Base-by-base conservation (phyloP, 2,113 vertebrate species). In the Aptenodytes patagonicus region DNA sequence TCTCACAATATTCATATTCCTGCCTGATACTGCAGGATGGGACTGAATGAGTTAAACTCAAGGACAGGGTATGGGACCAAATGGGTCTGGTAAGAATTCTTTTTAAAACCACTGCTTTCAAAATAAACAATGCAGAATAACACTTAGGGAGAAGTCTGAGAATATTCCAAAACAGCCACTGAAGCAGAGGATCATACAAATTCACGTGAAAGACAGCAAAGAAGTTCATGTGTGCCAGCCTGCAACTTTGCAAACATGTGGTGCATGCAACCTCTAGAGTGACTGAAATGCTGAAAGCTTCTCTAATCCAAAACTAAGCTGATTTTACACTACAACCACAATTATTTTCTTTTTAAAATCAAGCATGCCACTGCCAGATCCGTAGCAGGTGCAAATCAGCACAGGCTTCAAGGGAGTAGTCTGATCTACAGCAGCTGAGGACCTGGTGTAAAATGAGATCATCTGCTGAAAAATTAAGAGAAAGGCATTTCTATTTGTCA, bases 241-340 rank as follows among this genome's bases (percentile, higher is more conserved):
- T 87, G 61, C 93, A 87, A 84, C 79, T 92, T 85, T 42, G 47
- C 83, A 87, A 57, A 71, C 66, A 95, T 85, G 66, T 93, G 89
- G 83, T 78, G 55, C n/a, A 75, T 92, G 71, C 66, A 95, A 81
- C 68, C 88, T 95, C 51, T 76, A 69, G 94, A 96, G 94, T 73
- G 93, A 91, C 61, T 97, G 91, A 95, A 91, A 93, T 42, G 96
- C 86, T 97, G 93, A 96, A 97, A 96, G 97, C 93, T 97, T 95
- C 94, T 44, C 87, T 97, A 97, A 96, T 95, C 91, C 85, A 97
- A 97, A 97, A 97, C 97, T 96, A 96, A 97, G 96, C 79, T 95
- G 95, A 96, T 96, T 97, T 97, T 98, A 97, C 80, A 97, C 91
- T 94, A 90, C 90, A 96, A 89, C 52, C 88, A n/a, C 89, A 96